A percentile compares a stretch with the other conserved stretches of the same genome.
These are phyloP conservation scores for Lasioglossum zephyrum DNA, from an alignment of 2,888 invertebrate genomes.

Conservation along the genomic window DNA sequence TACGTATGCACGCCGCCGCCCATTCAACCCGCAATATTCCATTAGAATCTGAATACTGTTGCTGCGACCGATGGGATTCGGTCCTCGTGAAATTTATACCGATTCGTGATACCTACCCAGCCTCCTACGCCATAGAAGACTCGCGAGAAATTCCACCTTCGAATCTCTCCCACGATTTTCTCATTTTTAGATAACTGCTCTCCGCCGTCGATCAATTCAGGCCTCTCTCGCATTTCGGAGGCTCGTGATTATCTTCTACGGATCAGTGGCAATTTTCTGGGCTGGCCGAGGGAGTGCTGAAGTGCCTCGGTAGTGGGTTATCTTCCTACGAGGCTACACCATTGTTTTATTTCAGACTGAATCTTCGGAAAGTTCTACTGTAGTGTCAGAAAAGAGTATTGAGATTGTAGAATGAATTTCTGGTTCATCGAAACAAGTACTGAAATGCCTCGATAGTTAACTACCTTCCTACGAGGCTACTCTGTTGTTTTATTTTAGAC, in stretches of 20 bases:
- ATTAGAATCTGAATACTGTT: conserved; percentile 44
- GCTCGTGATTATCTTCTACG: neutral
- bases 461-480: neutral
- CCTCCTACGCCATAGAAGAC: neutral
- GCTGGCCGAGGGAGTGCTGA: neutral
- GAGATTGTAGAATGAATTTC: no score
- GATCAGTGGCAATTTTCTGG: neutral
- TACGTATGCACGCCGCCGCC: conserved; percentile 36
- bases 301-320: neutral
- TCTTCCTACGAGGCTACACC: neutral
- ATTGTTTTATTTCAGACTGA: neutral
- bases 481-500: neutral
- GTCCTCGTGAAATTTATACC: conserved; percentile 10
- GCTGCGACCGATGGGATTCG: conserved; percentile 18
- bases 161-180: neutral
- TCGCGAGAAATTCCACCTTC: neutral
- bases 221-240: neutral
- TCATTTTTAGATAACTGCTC: neutral
- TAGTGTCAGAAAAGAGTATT: neutral
- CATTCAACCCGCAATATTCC: conserved; percentile 43
- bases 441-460: neutral
- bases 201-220: neutral
- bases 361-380: neutral
- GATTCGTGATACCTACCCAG: neutral
- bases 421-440: neutral